phyloP scores from a whole-genome alignment of 2,888 invertebrate species.

The Exocentrus adspersus region DNA sequence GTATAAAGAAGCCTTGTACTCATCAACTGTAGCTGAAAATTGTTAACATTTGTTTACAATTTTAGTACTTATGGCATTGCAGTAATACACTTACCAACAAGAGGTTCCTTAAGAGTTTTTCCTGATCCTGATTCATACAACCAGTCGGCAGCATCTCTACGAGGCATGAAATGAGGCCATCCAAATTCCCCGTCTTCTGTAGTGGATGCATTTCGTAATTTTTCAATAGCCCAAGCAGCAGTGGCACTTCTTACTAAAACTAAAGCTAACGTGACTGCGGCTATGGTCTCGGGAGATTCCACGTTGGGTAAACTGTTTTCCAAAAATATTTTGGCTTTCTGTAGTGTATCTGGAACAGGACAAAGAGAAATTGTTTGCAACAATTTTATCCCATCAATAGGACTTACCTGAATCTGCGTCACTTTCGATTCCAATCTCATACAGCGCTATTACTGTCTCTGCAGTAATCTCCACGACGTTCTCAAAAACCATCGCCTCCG shows the following conservation, averaged over 20 bases:
- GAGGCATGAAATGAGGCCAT: constrained; percentile 69
- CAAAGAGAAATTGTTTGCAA: constrained; percentile 11
- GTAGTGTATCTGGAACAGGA: constrained; percentile 59
- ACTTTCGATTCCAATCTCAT: constrained; percentile 67
- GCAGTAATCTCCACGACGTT: constrained; percentile 71
- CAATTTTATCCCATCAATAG: no score
- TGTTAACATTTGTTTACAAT: background rate
- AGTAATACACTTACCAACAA: constrained; percentile 56
- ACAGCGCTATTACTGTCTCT: constrained; percentile 70
- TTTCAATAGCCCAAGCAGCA: constrained; percentile 69
- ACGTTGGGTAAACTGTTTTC: constrained; percentile 69
- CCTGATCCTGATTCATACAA: constrained; percentile 69
- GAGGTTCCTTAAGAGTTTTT: constrained; percentile 68
- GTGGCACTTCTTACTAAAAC: constrained; percentile 64
- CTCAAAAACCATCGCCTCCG: constrained; percentile 66
- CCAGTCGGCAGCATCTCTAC: constrained; percentile 73
- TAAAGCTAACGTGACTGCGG: constrained; percentile 70
- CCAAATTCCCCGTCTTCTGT: constrained; percentile 76
- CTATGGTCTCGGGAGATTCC: constrained; percentile 69
- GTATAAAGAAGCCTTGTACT: constrained; percentile 72
- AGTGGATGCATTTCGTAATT: constrained; percentile 70
- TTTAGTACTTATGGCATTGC: background rate
- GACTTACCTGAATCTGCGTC: constrained; percentile 52
- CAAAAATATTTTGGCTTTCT: constrained; percentile 68
- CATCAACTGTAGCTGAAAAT: constrained; percentile 66